Evolutionary conservation across 2,888 invertebrate species (phyloP).

Genomic region (Mesochorus sp.): DNA sequence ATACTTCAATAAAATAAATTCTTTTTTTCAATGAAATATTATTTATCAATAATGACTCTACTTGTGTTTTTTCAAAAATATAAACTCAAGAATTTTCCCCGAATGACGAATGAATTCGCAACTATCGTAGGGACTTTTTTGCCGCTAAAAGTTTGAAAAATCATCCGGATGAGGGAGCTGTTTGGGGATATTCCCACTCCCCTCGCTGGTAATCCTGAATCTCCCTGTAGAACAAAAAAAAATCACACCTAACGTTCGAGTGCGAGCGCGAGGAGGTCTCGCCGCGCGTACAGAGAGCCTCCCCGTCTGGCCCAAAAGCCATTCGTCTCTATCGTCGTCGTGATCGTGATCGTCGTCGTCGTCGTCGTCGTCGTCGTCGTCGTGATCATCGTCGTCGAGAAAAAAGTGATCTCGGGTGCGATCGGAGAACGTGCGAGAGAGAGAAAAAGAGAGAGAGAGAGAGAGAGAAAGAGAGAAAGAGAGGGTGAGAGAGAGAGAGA

Average conservation of each 20-base stretch:
- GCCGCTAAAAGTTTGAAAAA: background rate
- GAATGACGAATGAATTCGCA: no score
- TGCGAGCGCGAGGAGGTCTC: conserved; percentile 72
- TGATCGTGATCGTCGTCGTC: no score
- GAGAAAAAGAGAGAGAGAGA: conserved; percentile 6
- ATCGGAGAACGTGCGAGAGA: conserved; percentile 5
- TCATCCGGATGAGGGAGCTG: background rate
- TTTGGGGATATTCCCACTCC: background rate
- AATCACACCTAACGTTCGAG: conserved; percentile 73
- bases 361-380: no score
- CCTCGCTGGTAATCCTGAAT: background rate
- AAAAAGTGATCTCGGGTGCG: conserved; percentile 59
- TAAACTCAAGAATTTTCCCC: no score
- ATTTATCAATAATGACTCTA: background rate
- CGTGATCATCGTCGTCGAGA: conserved; percentile 59
- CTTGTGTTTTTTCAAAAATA: background rate
- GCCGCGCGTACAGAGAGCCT: conserved; percentile 57
- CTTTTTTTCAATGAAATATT: background rate
- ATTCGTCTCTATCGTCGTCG: conserved; percentile 70
- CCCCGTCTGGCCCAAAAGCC: conserved; percentile 65
- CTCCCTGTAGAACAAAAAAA: conserved; percentile 49
- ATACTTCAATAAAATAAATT: no score
- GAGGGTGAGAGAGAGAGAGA: conserved; percentile 23
- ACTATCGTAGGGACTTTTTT: no score
- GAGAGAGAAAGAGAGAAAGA: background rate